Conservation (phyloP, 2,797 vertebrate species). For the Synaphobranchus kaupii region DNA sequence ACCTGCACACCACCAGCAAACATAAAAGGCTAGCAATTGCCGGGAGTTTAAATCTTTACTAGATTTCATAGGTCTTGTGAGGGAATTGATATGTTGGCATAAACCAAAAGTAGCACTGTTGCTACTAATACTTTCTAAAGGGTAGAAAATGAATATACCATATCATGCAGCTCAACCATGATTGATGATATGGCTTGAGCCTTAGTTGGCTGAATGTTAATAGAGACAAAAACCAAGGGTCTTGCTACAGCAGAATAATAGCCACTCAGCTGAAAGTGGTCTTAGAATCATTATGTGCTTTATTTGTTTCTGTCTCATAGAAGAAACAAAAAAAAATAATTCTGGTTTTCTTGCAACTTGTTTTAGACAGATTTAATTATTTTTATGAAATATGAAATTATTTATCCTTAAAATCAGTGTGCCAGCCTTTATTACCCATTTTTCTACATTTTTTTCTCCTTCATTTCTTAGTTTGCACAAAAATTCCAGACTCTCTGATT, state of each 20-base stretch:
- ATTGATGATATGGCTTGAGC: background rate
- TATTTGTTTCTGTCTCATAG: background rate
- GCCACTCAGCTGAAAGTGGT: background rate
- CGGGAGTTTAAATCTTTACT: constrained; percentile 16
- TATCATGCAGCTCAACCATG: background rate
- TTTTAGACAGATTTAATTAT: too few relatives aligned
- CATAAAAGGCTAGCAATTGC: constrained; percentile 22
- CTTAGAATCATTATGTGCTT: background rate
- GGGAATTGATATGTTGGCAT: background rate
- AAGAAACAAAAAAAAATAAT: too few relatives aligned
- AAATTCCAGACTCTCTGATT: too few relatives aligned
- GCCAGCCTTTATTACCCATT: too few relatives aligned
- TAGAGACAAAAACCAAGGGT: background rate
- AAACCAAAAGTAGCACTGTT: constrained; percentile 4
- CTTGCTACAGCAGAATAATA: background rate
- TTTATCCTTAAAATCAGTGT: too few relatives aligned
- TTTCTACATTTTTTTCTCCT: too few relatives aligned
- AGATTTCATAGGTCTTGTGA: constrained; percentile 11
- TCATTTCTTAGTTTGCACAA: too few relatives aligned
- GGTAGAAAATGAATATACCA: background rate
- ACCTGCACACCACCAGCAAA: background rate
- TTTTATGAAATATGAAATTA: too few relatives aligned
- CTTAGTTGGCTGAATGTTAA: background rate
- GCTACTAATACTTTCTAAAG: background rate
- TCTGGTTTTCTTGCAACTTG: too few relatives aligned